Evolutionary conservation across 1,140 invertebrate genomes (phyloP), one percentile per base, ranked within the genome.

Genomic region (Drosophila yakuba): DNA sequence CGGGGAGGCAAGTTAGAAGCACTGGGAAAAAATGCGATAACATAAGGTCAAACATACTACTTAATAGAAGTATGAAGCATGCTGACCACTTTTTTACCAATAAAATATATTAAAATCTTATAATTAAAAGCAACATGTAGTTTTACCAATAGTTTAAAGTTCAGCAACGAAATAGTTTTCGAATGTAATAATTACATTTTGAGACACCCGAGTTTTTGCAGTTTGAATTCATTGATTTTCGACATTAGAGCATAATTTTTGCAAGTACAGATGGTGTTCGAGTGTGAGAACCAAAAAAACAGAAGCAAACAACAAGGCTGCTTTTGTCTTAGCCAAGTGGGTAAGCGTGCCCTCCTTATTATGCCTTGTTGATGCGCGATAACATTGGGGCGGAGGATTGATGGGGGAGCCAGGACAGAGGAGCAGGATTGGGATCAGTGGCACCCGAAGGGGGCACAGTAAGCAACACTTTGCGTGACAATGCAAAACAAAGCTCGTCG

Each of bases 391-490:
- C 23, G 36, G 41, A 17, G 41, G 32, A 25, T 67, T 68, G 64
- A 44, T 20, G 51, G 52, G 11, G 5, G 39, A 23, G 5, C 20
- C 23, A 57, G 64, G 4, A 38, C 36, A 12, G 11, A 12, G 12
- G 28, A 15, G 25, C 23, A 35, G 35, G 57, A 67, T 35, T 20
- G 35, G 36, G 17, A 38, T 2, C 28, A 52, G 45, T 10, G 48
- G 17, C 28, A 50, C 14, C 2, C 14, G 20, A 17, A 15, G 64
- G 39, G 6, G 20, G 17, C n/a, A 23, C 63, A 38, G 63, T 55
- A 75, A 80, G 73, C 82, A 86, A 86, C 82, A 84, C 81, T 84
- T 84, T 80, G 80, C 59, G 50, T 69, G 71, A 80, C 80, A 83
- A 80, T 76, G 78, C 66, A 72, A 81, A 77, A 77, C 61, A 73